Evolutionary conservation across 2,888 invertebrate genomes (phyloP), one percentile per base, ranked within the genome.

Genomic region (Nymphalis polychloros): DNA sequence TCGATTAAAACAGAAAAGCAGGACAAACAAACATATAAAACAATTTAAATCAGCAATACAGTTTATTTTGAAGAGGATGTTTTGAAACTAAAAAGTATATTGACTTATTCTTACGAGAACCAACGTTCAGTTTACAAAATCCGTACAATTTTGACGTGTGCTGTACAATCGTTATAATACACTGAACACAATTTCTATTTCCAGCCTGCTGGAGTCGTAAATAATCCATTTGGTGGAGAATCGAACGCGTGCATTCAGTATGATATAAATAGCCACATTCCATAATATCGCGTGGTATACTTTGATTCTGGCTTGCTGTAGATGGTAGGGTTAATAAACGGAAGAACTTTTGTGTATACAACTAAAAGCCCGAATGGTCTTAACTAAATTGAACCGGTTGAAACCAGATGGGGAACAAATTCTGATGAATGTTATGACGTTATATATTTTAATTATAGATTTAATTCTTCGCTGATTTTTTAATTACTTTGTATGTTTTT

Each of bases 161-260:
- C 61, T 66, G 63, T 53, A 67, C 53, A 64, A 67, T 49, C 64
- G 61, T 59, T 61, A 68, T 50, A 48, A 59, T 52, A 59, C 67
- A 55, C 64, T 63, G 70, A 64, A 23, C 61, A 31, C 60, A 46
- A 67, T 70, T 31, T 75, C 74, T 77, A 77, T 76, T 76, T 76
- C 68, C 55, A 72, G 72, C 71, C 69, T 53, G 67, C 59, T 70
- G 60, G 65, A 68, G 61, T 79, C 78, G 77, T 80, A 79, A 80
- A 80, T 80, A 80, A 79, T 78, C 77, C 79, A 77, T 78, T 76
- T 74, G 76, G 71, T 74, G 74, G 73, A 75, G 78, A 78, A 79
- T 79, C 76, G 80, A 79, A 78, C 74, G 77, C 76, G 69, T 76
- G 75, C 78, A 76, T 76, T 73, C 74, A 75, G 70, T 70, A 66